Evolutionary conservation across 2,797 vertebrate genomes (phyloP).

Genomic region (Falco biarmicus): DNA sequence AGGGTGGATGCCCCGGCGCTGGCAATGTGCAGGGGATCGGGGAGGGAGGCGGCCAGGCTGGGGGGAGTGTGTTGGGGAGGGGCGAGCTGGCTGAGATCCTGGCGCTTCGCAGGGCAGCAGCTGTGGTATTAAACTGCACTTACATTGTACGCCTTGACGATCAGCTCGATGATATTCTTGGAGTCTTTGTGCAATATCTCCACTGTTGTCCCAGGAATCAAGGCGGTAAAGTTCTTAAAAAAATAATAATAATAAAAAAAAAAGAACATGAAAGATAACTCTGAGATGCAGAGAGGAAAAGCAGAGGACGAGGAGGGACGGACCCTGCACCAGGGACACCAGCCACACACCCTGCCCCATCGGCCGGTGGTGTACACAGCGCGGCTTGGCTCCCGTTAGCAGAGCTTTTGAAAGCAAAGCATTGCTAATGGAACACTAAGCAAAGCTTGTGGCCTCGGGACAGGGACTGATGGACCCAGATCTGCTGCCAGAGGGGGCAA

Average conservation of each 20-base stretch:
- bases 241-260: neutral
- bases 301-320: neutral
- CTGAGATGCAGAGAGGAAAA: neutral
- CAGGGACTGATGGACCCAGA: neutral
- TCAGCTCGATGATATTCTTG: constrained; percentile 97
- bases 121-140: constrained; percentile 67
- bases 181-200: constrained; percentile 96
- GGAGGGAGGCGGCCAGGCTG: fast-evolving
- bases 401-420: neutral
- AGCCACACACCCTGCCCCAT: neutral
- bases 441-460: neutral
- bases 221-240: constrained; percentile 89
- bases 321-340: fast-evolving
- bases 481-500: neutral
- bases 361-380: neutral
- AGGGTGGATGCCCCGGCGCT: neutral
- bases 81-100: neutral
- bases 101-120: neutral
- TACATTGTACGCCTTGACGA: constrained; percentile 93
- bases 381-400: fast-evolving
- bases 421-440: neutral
- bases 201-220: constrained; percentile 96
- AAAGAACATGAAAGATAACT: neutral
- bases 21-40: fast-evolving
- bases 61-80: neutral